phyloP scores from a whole-genome alignment of 2,888 invertebrate genomes.

The Isoperla grammatica region DNA sequence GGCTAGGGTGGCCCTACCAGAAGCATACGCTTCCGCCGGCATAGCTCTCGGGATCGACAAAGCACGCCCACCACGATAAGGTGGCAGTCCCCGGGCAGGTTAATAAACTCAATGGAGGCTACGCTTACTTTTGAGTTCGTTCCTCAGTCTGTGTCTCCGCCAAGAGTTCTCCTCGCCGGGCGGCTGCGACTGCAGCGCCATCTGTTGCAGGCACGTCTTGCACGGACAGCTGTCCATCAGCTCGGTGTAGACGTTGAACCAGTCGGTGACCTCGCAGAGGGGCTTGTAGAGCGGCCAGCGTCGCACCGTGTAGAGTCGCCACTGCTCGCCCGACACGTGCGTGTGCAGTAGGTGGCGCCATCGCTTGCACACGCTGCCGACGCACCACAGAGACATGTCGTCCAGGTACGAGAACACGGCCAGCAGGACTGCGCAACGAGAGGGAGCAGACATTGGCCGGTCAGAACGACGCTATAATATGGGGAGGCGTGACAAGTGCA shows the following conservation, averaged over 20 bases:
- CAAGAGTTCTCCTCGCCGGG: constrained; percentile 72
- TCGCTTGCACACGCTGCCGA: constrained; percentile 77
- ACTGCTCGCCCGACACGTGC: constrained; percentile 70
- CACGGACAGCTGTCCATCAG: constrained; percentile 78
- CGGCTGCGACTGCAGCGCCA: constrained; percentile 65
- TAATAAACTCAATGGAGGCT: neutral
- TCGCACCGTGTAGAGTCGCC: constrained; percentile 68
- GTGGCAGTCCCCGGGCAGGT: neutral
- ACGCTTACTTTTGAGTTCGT: constrained; percentile 56
- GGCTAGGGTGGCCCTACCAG: no score
- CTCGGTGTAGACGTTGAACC: constrained; percentile 67
- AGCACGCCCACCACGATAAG: neutral
- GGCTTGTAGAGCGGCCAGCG: constrained; percentile 85
- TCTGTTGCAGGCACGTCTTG: constrained; percentile 78
- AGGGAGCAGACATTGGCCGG: no score
- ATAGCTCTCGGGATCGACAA: no score
- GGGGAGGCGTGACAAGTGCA: no score
- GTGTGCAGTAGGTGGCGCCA: constrained; percentile 78
- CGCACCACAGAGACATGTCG: constrained; percentile 85
- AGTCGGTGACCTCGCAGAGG: constrained; percentile 63
- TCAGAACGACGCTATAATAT: no score
- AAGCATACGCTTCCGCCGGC: no score
- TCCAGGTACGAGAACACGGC: constrained; percentile 86
- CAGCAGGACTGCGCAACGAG: constrained; percentile 59
- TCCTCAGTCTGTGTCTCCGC: constrained; percentile 71